phyloP scores from a whole-genome alignment of 1,140 invertebrate genomes.

The Akabosia matsudoensis region DNA sequence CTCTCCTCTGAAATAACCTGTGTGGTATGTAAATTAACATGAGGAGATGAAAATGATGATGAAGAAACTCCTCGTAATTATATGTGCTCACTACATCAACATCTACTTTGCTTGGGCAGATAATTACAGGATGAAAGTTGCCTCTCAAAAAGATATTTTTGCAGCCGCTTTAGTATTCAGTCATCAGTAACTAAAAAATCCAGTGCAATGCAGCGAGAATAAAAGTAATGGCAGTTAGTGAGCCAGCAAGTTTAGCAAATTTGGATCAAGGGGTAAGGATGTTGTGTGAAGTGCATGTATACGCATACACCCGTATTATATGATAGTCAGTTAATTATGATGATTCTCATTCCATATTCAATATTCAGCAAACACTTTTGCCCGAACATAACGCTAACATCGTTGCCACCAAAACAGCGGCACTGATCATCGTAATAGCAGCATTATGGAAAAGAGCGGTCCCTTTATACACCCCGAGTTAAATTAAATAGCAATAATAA shows the following conservation, averaged over 20 bases:
- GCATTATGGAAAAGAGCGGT: neutral
- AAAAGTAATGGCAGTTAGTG: neutral
- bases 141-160: constrained; percentile 25
- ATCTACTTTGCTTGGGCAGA: constrained; percentile 36
- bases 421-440: neutral
- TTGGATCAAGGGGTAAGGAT: too few species aligned
- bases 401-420: neutral
- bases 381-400: neutral
- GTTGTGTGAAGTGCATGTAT: neutral
- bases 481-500: constrained; percentile 26
- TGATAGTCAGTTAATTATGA: neutral
- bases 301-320: neutral
- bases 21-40: constrained; percentile 38
- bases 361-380: constrained; percentile 10
- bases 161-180: constrained; percentile 6
- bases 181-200: too few species aligned
- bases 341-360: neutral
- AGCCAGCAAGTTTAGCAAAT: neutral
- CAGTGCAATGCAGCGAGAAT: neutral
- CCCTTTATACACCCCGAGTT: neutral
- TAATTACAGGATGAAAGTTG: constrained; percentile 30
- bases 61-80: constrained; percentile 28
- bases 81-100: constrained; percentile 37
- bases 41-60: constrained; percentile 23
- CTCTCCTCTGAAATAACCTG: constrained; percentile 25